Evolutionary conservation across 2,113 vertebrate species (phyloP).

Genomic region (Meleagris gallopavo): DNA sequence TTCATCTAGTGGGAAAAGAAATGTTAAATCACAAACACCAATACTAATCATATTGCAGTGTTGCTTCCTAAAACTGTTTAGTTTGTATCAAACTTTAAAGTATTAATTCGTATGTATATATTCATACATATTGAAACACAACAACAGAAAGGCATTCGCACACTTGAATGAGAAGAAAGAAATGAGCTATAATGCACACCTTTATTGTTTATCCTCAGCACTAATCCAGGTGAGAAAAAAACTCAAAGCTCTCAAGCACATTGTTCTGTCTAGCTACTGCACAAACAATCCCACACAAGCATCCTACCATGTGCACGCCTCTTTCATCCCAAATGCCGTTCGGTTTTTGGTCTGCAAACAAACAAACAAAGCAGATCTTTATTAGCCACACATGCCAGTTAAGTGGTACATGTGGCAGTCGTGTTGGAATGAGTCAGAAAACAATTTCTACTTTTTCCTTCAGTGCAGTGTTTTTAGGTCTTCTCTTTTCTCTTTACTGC

Average conservation of each 20-base stretch:
- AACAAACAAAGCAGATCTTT: background rate
- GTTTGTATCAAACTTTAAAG: constrained; percentile 78
- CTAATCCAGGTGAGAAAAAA: constrained; percentile 6
- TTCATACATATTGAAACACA: constrained; percentile 72
- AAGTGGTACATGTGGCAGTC: background rate
- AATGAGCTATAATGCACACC: background rate
- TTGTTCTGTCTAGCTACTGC: background rate
- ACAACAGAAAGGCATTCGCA: constrained; percentile 61
- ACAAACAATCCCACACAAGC: background rate
- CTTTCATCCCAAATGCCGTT: background rate
- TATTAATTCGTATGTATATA: constrained; percentile 84
- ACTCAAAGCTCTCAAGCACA: constrained; percentile 20
- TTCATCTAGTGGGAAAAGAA: constrained; percentile 88
- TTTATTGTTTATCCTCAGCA: constrained; percentile 37
- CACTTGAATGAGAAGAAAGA: constrained; percentile 53
- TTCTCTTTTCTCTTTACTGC: background rate
- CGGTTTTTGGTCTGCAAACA: background rate
- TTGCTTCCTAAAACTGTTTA: constrained; percentile 73
- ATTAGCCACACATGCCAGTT: background rate
- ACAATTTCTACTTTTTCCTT: background rate
- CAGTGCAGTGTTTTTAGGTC: background rate
- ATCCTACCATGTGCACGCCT: fast-evolving
- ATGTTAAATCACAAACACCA: constrained; percentile 80
- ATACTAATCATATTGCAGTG: constrained; percentile 71
- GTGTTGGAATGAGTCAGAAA: background rate